Evolutionary conservation across 2,888 invertebrate genomes (phyloP), one percentile per base, ranked within the genome.

Genomic region (Hydroisotoma schaefferi): DNA sequence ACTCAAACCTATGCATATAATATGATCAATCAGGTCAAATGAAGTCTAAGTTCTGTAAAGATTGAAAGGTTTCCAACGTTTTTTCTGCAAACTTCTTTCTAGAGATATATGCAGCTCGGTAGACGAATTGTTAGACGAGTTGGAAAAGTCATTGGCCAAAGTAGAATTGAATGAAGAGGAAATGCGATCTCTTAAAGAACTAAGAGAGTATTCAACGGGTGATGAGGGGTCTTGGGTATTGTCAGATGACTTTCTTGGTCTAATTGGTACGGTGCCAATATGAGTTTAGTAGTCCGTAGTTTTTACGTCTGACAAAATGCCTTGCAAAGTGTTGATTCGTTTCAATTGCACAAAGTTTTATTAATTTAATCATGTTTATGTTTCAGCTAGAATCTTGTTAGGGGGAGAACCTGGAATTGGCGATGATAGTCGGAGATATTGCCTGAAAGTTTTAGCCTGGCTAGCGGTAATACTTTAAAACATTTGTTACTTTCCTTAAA

Each of bases 151-250:
- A 12, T 77, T 86, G 49, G 80, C 90, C 56, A 86, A 86, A 61
- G 86, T 85, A 28, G 84, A 85, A 76, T 80, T 93, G 66, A 81
- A 82, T 54, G 82, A 84, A 12, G 89, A 88, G 63, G 92, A 93
- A 76, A 83, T 83, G 75, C 81, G 82, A 73, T 87, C 86, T 70
- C 79, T 92, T 75, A 86, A 87, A 73, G 93, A 94, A 79, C 79
- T 94, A 73, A 85, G 87, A 75, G 90, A 90, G 77, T 94, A 93
- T 78, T 84, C 93, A 76, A 81, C 92, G 71, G 88, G 87, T 70
- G 88, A 90, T 73, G 92, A 93, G 76, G 94, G 93, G 59, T 90
- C 90, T 74, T 94, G 94, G 94, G 90, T 91, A 58, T 81, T 94
- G 23, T 89, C 92, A 10, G 93, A 93, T 74, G 87, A 88, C 73